Evolutionary conservation across 2,113 vertebrate species (phyloP).

Genomic region (Limanda limanda): DNA sequence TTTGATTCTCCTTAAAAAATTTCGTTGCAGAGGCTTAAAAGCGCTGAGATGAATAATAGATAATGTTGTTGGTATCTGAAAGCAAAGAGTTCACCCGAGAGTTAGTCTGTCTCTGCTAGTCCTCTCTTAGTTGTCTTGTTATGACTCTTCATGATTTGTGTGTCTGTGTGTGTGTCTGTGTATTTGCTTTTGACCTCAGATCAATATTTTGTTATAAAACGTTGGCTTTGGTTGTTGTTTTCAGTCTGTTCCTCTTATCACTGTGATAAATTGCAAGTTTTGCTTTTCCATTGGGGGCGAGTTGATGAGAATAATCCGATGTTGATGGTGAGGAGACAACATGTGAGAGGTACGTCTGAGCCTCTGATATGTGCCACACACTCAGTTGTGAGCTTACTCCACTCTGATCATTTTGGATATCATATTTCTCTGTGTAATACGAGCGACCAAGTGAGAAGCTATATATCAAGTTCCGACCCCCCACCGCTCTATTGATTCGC

Average conservation of each 20-base stretch:
- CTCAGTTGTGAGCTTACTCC: conserved; percentile 19
- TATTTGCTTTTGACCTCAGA: background rate
- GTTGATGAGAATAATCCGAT: conserved; percentile 6
- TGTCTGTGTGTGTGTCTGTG: background rate
- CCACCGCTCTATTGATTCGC: conserved; percentile 19
- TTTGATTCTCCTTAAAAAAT: background rate
- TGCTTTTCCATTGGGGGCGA: background rate
- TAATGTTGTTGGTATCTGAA: conserved; percentile 11
- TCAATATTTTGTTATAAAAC: background rate
- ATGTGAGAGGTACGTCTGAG: conserved; percentile 10
- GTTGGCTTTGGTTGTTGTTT: background rate
- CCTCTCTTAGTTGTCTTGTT: background rate
- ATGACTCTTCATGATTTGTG: too few species aligned
- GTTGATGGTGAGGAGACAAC: background rate
- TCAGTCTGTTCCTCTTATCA: background rate
- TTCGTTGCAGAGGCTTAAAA: background rate
- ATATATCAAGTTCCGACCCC: conserved; percentile 42
- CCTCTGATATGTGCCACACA: conserved; percentile 22
- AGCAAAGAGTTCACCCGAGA: background rate
- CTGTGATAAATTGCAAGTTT: background rate
- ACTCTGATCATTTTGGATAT: conserved; percentile 37
- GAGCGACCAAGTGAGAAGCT: conserved; percentile 33
- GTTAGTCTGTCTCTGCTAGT: background rate
- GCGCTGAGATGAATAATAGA: conserved; percentile 31
- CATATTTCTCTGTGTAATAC: conserved; percentile 46